Conservation (phyloP, 2,888 invertebrate species). For the Tenthredo livida region DNA sequence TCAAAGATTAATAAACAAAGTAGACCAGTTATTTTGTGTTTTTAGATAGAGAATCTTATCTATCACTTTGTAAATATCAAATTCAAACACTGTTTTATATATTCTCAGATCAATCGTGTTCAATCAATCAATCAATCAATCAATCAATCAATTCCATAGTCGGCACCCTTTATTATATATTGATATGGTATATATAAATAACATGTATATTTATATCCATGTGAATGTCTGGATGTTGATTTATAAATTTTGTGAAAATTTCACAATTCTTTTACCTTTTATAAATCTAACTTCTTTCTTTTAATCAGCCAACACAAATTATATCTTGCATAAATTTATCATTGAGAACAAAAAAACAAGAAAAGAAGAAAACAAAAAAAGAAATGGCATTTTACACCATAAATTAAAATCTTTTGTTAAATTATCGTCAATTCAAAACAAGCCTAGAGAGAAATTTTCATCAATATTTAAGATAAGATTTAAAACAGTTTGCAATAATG, state of each 20-base stretch:
- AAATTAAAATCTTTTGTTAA: neutral
- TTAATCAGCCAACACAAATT: constrained; percentile 3
- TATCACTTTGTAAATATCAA: neutral
- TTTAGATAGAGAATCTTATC: neutral
- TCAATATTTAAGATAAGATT: neutral
- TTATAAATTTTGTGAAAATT: neutral
- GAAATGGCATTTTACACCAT: constrained; percentile 17
- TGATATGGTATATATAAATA: neutral
- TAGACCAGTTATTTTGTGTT: neutral
- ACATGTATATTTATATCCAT: neutral
- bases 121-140: neutral
- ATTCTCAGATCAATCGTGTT: neutral
- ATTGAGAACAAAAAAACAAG: neutral
- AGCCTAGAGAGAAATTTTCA: neutral
- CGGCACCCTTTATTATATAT: neutral
- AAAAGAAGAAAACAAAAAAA: neutral
- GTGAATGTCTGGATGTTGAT: neutral
- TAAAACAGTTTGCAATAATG: neutral
- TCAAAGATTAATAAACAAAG: neutral
- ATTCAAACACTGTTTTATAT: neutral
- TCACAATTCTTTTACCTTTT: neutral
- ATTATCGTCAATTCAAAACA: neutral
- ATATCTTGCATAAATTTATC: neutral
- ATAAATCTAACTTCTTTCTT: neutral
- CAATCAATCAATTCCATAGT: neutral